Conservation (phyloP, 2,888 invertebrate species). For the Taphrorychus bicolor region DNA sequence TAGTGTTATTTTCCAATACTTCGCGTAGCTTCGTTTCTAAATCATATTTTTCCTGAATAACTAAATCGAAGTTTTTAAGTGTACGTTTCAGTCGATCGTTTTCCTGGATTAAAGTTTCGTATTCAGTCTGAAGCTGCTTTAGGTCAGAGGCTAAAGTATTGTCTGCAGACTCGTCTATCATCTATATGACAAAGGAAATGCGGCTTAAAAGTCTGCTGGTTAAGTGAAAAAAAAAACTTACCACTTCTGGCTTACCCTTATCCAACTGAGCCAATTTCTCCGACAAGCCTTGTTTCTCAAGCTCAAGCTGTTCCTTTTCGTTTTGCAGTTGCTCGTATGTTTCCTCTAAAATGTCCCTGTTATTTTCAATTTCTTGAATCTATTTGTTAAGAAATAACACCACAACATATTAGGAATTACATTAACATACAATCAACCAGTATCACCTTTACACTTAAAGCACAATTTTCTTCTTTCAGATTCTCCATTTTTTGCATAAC, state of each 20-base stretch:
- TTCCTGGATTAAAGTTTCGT: conserved; percentile 48
- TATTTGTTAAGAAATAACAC: background rate
- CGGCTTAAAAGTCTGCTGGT: background rate
- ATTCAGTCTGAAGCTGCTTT: conserved; percentile 43
- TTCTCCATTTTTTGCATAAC: conserved; percentile 73
- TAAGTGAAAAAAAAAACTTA: background rate
- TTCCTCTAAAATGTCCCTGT: conserved; percentile 57
- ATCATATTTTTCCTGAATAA: conserved; percentile 50
- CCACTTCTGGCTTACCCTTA: background rate
- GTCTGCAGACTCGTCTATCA: conserved; percentile 9
- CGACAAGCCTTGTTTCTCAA: conserved; percentile 56
- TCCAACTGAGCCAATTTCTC: conserved; percentile 33
- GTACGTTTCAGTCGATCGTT: conserved; percentile 48
- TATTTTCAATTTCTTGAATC: conserved; percentile 60
- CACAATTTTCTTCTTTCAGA: conserved; percentile 67
- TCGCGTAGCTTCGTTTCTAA: conserved; percentile 47
- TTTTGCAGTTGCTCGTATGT: conserved; percentile 59
- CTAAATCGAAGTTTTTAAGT: conserved; percentile 48
- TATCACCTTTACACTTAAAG: conserved; percentile 61
- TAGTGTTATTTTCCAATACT: conserved; percentile 45
- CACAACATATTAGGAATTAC: background rate
- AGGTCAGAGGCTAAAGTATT: conserved; percentile 22
- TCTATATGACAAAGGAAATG: background rate
- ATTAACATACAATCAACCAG: background rate
- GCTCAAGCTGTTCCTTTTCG: conserved; percentile 63